These are phyloP conservation scores for Sussaba pulchella DNA, from an alignment of 2,888 invertebrate species.

Conservation along the genomic window DNA sequence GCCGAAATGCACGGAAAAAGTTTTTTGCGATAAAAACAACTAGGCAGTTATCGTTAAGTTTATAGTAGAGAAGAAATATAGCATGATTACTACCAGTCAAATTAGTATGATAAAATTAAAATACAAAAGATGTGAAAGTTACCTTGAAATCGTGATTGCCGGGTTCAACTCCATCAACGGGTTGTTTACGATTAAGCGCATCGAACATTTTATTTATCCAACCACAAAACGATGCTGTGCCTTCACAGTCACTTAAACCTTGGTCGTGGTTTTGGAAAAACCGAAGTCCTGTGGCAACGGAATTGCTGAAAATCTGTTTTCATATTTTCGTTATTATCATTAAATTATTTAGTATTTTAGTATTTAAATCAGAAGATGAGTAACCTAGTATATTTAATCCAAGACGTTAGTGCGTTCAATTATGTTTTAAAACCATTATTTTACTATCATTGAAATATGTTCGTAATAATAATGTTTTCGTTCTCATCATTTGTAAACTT, in stretches of 20 bases:
- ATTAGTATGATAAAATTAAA: conserved; percentile 27
- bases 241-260: conserved; percentile 49
- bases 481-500: conserved; percentile 18
- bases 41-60: conserved; percentile 18
- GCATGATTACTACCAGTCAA: conserved; percentile 27
- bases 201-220: conserved; percentile 63
- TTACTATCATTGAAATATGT: conserved; percentile 23
- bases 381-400: conserved; percentile 1
- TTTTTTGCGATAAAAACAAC: conserved; percentile 13
- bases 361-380: conserved; percentile 12
- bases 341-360: conserved; percentile 14
- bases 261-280: conserved; percentile 42
- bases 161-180: conserved; percentile 6
- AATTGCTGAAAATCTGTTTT: conserved; percentile 57
- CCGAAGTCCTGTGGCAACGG: conserved; percentile 54
- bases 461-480: conserved; percentile 38
- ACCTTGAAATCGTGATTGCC: conserved; percentile 54
- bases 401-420: conserved; percentile 7
- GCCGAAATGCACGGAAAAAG: conserved; percentile 21
- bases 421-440: conserved; percentile 16
- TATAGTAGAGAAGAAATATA: conserved; percentile 31
- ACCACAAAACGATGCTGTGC: conserved; percentile 57
- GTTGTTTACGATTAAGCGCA: conserved; percentile 54
- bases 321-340: conserved; percentile 10
- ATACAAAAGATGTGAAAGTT: conserved; percentile 9